Conservation (phyloP, 2,113 vertebrate genomes). For the Megaceryle torquata region DNA sequence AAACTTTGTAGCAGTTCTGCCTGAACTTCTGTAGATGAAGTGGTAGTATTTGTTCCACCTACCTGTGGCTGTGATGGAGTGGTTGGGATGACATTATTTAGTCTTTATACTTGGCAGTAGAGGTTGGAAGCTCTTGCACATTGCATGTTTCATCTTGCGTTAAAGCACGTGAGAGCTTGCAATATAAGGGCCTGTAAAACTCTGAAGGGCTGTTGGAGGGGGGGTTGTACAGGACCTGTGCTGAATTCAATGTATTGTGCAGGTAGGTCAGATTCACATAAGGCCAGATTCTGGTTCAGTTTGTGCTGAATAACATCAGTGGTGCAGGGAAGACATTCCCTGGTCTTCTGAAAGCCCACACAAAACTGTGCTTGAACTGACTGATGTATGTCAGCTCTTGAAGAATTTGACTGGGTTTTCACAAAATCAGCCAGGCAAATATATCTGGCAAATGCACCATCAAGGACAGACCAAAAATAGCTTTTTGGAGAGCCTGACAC, state of each 20-base stretch:
- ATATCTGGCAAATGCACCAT: not conserved
- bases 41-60: not conserved
- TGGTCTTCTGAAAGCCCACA: not conserved
- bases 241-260: not conserved
- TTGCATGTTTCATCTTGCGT: not conserved
- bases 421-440: not conserved
- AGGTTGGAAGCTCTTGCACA: not conserved
- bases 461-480: not conserved
- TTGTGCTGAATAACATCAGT: not conserved
- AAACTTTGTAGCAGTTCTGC: not conserved
- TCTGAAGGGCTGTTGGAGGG: not conserved
- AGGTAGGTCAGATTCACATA: fast-evolving
- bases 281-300: not conserved
- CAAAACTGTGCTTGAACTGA: not conserved
- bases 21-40: not conserved
- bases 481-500: not conserved
- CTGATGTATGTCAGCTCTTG: not conserved
- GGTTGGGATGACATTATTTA: fast-evolving
- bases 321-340: not conserved
- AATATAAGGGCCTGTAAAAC: not conserved
- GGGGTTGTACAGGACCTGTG: too few species aligned
- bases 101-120: not conserved
- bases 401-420: not conserved
- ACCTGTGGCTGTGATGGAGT: not conserved
- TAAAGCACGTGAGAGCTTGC: not conserved